Conservation (phyloP, 2,888 invertebrate species). For the Microplitis deprimator region DNA sequence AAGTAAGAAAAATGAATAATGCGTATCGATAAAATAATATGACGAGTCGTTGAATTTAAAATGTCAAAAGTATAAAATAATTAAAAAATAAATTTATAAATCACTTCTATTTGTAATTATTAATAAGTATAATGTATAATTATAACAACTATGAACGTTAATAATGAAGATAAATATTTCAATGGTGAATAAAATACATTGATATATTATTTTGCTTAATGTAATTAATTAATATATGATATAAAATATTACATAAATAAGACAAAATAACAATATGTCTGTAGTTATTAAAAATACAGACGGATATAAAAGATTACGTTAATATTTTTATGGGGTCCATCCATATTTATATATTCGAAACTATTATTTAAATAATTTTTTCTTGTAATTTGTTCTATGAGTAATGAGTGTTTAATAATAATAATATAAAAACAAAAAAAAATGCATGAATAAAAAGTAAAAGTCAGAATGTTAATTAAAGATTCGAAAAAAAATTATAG, state of each 20-base stretch:
- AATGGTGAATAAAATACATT: neutral
- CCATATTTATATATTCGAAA: neutral
- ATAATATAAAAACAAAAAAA: no score
- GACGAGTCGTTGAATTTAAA: slow-evolving; percentile 32
- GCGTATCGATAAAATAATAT: neutral
- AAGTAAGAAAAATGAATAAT: neutral
- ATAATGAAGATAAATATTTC: neutral
- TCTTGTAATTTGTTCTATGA: slow-evolving; percentile 36
- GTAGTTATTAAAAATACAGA: neutral
- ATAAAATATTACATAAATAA: neutral
- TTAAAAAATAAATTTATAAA: neutral
- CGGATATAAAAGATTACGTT: neutral
- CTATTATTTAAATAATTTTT: slow-evolving; percentile 9
- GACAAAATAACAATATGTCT: neutral
- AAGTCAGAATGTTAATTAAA: no score
- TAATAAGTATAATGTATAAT: neutral
- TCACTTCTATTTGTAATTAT: neutral
- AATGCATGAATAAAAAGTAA: no score
- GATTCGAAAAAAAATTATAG: no score
- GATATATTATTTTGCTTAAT: neutral
- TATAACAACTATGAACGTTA: neutral
- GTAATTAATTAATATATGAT: neutral
- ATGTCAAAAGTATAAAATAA: neutral
- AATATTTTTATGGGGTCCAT: neutral
- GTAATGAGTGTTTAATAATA: slow-evolving; percentile 33